Base-by-base conservation (phyloP, 2,797 vertebrate genomes). In the Gallirallus australis region DNA sequence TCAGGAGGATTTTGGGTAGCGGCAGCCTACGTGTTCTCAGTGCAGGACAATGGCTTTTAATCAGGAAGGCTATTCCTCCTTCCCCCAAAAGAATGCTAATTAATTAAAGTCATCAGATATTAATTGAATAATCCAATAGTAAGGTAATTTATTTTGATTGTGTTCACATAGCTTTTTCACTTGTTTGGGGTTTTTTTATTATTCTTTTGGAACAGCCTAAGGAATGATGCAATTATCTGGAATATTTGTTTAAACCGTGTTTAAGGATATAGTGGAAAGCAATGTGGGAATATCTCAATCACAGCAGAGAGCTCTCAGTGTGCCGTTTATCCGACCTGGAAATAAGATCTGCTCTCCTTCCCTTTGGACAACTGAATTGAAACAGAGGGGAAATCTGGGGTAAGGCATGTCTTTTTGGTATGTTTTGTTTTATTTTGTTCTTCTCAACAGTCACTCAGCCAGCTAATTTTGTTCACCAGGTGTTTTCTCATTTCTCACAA, bases 401-500 rank as follows among this genome's bases (percentile, higher is more conserved):
- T 87, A 80, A 91, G 45, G 39, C 50, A 90, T 83, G 73, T 82
- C 79, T 86, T 80, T 95, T 54, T 45, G 18, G 19, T 45, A 45
- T 45, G 42, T 45, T 45, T 45, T 60, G 60, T 30, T 20, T 11
- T 33, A 47, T 50, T 70, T 86, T 77, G 31, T 71, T 40, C 19
- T 69, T 83, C 80, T 61, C 54, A 82, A 19, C 80, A 94, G 33
- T 60, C 64, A 28, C 33, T 69, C 70, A 91, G 82, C 9, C 79
- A 60, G 86, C 65, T 86, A 73, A 76, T 30, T 93, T 93, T 59
- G 69, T 56, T 94, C 63, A 48, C 76, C 88, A 93, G 83, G 93
- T 96, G 92, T 90, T 90, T 92, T 92, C 90, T 80, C 45, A 77
- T 93, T 94, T 94, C 53, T 94, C 68, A 77, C 72, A 92, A 94